phyloP scores from a whole-genome alignment of 2,113 vertebrate genomes.

The Galemys pyrenaicus region DNA sequence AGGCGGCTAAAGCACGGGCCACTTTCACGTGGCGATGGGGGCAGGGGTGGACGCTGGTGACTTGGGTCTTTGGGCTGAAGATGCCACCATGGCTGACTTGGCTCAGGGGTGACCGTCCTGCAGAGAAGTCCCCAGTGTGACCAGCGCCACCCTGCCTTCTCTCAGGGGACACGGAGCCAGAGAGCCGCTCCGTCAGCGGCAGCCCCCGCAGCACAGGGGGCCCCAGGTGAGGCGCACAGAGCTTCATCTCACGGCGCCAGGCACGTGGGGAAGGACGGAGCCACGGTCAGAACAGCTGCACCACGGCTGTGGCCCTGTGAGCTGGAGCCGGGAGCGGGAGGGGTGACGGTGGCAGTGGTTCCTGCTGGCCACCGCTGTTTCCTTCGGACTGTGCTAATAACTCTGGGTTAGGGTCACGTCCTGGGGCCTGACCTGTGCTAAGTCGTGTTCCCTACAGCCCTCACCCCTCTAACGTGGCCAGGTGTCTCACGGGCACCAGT shows the following conservation, averaged over 20 bases:
- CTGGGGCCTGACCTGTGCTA: too few relatives aligned
- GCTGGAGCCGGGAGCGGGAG: accelerated
- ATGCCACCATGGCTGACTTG: accelerated
- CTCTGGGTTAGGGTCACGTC: accelerated
- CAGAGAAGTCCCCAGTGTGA: too few relatives aligned
- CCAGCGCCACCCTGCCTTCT: neutral
- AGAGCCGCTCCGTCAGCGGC: neutral
- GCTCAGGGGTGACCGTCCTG: neutral
- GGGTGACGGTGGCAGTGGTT: accelerated
- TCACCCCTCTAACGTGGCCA: accelerated
- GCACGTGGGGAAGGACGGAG: neutral
- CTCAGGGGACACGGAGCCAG: too few relatives aligned
- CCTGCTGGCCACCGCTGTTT: accelerated
- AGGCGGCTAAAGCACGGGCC: neutral
- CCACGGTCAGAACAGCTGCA: accelerated
- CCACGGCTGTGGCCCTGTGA: accelerated
- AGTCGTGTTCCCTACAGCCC: too few relatives aligned
- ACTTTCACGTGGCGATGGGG: neutral
- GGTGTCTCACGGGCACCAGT: neutral
- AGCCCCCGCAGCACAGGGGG: neutral
- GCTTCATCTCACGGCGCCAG: neutral
- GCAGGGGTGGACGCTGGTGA: too few relatives aligned
- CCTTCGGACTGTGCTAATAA: accelerated
- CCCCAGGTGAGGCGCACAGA: neutral
- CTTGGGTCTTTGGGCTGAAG: neutral